Evolutionary conservation across 2,888 invertebrate species (phyloP), one percentile per base, ranked within the genome.

Genomic region (Hydraecia micacea): DNA sequence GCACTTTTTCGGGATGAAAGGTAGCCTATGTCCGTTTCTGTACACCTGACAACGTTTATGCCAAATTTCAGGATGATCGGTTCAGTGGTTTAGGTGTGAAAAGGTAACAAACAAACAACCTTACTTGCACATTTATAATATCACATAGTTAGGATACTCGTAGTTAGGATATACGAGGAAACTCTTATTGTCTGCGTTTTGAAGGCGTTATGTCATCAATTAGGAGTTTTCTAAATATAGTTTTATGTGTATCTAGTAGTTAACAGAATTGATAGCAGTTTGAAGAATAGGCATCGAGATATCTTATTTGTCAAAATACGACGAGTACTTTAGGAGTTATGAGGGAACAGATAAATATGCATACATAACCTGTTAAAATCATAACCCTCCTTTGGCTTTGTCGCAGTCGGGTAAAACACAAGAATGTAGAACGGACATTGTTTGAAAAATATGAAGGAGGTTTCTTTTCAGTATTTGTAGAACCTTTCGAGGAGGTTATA

Each of bases 151-250:
- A 32, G 32, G 2, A 68, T 70, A 8, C n/a, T n/a, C n/a, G n/a
- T 32, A 32, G 32, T 32, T 32, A 32, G 32, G 2, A 68, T 70
- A 8, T 60, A 78, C 32, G n/a, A 82, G 60, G 78, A 62, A 71
- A 75, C 28, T 72, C 11, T 65, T 67, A n/a, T 25, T 74, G 39
- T 58, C 13, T 62, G n/a, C n/a, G 18, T 67, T 76, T 28, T 32
- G 18, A 60, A 42, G 46, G 21, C 11, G 21, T 70, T 60, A 73
- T 58, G 74, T 82, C 78, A 86, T 62, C 42, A 75, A 67, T 75
- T 68, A 68, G 62, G 21, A 21, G 62, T 21, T 69, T 25, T 60
- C 25, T 73, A 70, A 75, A 49, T n/a, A 72, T 75, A 66, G 49
- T 62, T 69, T n/a, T 68, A 60, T 28, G 39, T 69, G 6, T 68